phyloP scores from a whole-genome alignment of 2,888 invertebrate genomes.

The Nysson spinosus region DNA sequence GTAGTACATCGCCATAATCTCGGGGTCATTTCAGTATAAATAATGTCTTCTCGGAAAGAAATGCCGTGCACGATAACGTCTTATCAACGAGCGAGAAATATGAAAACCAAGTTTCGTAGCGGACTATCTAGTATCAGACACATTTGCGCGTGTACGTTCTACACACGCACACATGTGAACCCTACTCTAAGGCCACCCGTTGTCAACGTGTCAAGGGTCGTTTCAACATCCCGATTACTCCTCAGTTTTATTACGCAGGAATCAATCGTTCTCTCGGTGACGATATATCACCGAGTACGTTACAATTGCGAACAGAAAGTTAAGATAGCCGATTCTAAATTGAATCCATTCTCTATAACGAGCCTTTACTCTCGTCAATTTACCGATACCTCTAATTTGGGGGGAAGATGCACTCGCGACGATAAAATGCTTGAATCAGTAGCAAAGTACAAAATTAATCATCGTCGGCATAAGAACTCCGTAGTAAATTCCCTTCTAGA shows the following conservation, averaged over 20 bases:
- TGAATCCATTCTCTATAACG: too few species aligned
- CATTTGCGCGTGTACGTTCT: constrained; percentile 33
- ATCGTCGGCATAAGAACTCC: too few species aligned
- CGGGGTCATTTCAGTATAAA: too few species aligned
- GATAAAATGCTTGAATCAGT: too few species aligned
- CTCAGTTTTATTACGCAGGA: constrained; percentile 23
- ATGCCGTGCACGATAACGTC: too few species aligned
- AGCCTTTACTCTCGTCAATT: too few species aligned
- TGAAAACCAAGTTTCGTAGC: not conserved
- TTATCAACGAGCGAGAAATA: not conserved
- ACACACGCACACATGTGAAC: constrained; percentile 29
- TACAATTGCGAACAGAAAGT: not conserved
- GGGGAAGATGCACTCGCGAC: too few species aligned
- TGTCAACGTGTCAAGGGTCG: constrained; percentile 51
- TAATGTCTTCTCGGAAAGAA: too few species aligned
- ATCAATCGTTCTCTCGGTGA: constrained; percentile 45
- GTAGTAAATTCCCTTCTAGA: too few species aligned
- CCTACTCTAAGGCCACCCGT: constrained; percentile 30
- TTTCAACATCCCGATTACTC: constrained; percentile 15
- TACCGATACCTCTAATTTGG: too few species aligned
- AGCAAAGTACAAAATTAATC: too few species aligned
- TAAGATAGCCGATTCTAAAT: not conserved
- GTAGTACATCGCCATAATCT: too few species aligned
- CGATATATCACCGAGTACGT: constrained; percentile 40
- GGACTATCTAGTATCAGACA: constrained; percentile 25